These are phyloP conservation scores for Camptogramma bilineatum DNA, from an alignment of 2,888 invertebrate species.

Conservation along the genomic window DNA sequence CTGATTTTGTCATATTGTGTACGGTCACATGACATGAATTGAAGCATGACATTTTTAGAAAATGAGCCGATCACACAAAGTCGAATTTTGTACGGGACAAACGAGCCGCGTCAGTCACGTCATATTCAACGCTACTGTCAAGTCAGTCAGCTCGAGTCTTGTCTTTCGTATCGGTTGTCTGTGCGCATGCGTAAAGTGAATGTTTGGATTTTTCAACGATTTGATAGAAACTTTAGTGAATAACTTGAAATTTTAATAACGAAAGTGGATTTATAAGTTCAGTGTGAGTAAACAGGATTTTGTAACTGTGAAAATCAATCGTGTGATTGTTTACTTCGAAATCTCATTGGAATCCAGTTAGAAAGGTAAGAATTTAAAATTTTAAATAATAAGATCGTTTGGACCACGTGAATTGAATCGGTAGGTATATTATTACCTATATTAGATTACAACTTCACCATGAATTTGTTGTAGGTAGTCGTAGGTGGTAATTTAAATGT, in stretches of 20 bases:
- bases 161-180: slow-evolving; percentile 27
- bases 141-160: not conserved
- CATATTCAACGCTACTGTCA: no score
- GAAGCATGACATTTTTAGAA: no score
- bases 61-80: no score
- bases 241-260: slow-evolving; percentile 2
- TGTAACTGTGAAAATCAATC: slow-evolving; percentile 56
- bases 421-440: not conserved
- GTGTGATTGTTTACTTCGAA: slow-evolving; percentile 45
- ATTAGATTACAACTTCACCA: not conserved
- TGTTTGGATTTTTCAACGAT: slow-evolving; percentile 40
- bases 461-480: not conserved
- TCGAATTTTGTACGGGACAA: no score
- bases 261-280: slow-evolving; percentile 14
- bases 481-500: no score
- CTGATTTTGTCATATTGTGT: no score
- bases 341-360: slow-evolving; percentile 57
- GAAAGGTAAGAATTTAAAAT: slow-evolving; percentile 58
- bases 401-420: not conserved
- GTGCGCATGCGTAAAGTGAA: slow-evolving; percentile 56
- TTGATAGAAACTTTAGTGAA: slow-evolving; percentile 8
- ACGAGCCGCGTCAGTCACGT: no score
- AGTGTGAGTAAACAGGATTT: slow-evolving; percentile 52
- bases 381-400: not conserved
- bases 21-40: no score